Evolutionary conservation across 53 echinoderm and acorn worm species (phyloP).

Genomic region (Henricia sp.): DNA sequence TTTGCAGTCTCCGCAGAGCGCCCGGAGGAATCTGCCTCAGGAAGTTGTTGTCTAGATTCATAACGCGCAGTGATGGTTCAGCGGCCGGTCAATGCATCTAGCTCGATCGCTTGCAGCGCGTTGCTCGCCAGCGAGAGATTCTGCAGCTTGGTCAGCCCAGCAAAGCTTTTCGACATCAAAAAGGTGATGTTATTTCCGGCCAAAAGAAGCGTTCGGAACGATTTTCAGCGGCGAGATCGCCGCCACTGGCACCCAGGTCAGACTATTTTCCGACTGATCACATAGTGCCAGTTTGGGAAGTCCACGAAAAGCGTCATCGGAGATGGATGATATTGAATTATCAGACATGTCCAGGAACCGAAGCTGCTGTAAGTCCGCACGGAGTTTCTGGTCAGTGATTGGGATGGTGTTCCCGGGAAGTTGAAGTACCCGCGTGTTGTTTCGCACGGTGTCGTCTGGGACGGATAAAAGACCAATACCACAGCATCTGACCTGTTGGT

Average conservation of each 20-base stretch:
- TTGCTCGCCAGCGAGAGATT: slow-evolving; percentile 18
- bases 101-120: slow-evolving; percentile 18
- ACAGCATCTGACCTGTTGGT: slow-evolving; percentile 20
- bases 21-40: slow-evolving; percentile 23
- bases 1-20: slow-evolving; percentile 11
- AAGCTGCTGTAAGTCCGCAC: slow-evolving; percentile 30
- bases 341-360: slow-evolving; percentile 35
- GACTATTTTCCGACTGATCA: slow-evolving; percentile 9
- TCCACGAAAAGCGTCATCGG: slow-evolving; percentile 12
- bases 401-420: slow-evolving; percentile 25
- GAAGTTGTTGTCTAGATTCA: slow-evolving; percentile 8
- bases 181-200: slow-evolving; percentile 24
- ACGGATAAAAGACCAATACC: background rate
- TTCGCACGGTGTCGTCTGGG: slow-evolving; percentile 41
- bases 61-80: slow-evolving; percentile 12
- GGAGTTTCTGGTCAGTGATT: background rate
- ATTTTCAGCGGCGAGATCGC: slow-evolving; percentile 33
- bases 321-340: slow-evolving; percentile 19
- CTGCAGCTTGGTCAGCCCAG: slow-evolving; percentile 42
- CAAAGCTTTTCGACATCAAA: slow-evolving; percentile 12
- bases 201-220: slow-evolving; percentile 24
- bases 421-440: slow-evolving; percentile 41
- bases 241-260: slow-evolving; percentile 33
- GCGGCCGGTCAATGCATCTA: slow-evolving; percentile 17
- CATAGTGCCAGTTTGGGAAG: slow-evolving; percentile 29